Evolutionary conservation across 2,888 invertebrate genomes (phyloP).

Genomic region (Beris chalybata): DNA sequence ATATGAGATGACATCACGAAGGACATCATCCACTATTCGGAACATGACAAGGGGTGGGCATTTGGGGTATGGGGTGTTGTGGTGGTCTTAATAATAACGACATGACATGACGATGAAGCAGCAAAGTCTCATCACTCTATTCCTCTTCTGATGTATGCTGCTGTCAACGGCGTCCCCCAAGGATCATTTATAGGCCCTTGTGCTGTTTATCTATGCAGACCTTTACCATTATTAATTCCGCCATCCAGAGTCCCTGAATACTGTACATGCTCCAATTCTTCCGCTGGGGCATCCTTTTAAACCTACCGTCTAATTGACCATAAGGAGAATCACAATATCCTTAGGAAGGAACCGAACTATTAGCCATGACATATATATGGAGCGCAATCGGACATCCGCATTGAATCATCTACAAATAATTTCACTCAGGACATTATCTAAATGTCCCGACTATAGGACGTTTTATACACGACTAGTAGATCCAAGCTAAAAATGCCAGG

Average conservation of each 20-base stretch:
- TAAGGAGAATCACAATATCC: no score
- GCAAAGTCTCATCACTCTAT: constrained; percentile 12
- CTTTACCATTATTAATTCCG: no score
- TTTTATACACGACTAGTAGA: constrained; percentile 2
- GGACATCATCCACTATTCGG: constrained; percentile 28
- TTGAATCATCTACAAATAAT: constrained; percentile 30
- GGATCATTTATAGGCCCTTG: no score
- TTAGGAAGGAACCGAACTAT: background rate
- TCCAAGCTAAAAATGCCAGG: constrained; percentile 6
- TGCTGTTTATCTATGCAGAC: no score
- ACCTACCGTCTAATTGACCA: no score
- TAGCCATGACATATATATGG: constrained; percentile 16
- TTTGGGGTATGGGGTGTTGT: no score
- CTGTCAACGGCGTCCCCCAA: no score
- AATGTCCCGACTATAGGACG: constrained; percentile 5
- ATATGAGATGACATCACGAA: constrained; percentile 24
- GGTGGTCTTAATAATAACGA: constrained; percentile 7
- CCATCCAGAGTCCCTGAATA: no score
- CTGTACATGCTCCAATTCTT: no score
- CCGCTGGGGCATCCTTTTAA: no score
- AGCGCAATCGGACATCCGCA: constrained; percentile 14
- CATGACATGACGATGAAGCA: constrained; percentile 19
- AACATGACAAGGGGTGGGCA: constrained; percentile 1
- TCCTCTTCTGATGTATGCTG: no score
- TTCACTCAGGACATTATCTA: constrained; percentile 14